Percentiles rank a stretch among this genome's conserved stretches.
Conservation (phyloP, 2,888 invertebrate genomes). For the Girardia tigrina region DNA sequence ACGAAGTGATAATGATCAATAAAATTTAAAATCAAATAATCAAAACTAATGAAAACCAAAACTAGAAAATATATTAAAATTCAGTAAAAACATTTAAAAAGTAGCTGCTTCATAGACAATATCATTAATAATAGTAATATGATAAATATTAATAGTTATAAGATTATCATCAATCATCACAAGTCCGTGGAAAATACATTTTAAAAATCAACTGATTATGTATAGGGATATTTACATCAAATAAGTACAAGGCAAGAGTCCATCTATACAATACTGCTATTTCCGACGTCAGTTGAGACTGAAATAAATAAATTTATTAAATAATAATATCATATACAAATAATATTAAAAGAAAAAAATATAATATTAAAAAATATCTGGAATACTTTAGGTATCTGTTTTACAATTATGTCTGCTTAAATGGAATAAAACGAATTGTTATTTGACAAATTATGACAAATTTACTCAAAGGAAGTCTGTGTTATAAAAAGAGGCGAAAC, state of each 20-base stretch:
- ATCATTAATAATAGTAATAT: conserved; percentile 1
- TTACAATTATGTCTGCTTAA: not conserved
- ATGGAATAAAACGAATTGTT: too few relatives aligned
- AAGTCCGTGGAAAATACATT: not conserved
- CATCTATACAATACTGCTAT: not conserved
- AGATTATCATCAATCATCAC: not conserved
- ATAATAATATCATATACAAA: not conserved
- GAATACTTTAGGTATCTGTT: not conserved
- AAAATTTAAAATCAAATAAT: too few relatives aligned
- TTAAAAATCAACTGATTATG: not conserved
- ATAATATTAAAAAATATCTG: not conserved
- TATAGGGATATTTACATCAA: not conserved
- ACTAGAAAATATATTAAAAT: conserved; percentile 2
- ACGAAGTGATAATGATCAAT: too few relatives aligned
- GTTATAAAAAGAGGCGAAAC: too few relatives aligned
- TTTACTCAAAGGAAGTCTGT: too few relatives aligned
- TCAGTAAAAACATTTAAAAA: conserved; percentile 15
- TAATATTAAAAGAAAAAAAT: not conserved
- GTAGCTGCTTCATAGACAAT: conserved; percentile 23
- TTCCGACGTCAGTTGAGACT: not conserved
- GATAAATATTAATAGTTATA: not conserved
- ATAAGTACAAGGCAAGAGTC: not conserved
- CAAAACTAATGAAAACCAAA: too few relatives aligned
- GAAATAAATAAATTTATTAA: not conserved
- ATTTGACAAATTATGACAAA: too few relatives aligned